Evolutionary conservation across 2,113 vertebrate genomes (phyloP).

Genomic region (Osmerus mordax): DNA sequence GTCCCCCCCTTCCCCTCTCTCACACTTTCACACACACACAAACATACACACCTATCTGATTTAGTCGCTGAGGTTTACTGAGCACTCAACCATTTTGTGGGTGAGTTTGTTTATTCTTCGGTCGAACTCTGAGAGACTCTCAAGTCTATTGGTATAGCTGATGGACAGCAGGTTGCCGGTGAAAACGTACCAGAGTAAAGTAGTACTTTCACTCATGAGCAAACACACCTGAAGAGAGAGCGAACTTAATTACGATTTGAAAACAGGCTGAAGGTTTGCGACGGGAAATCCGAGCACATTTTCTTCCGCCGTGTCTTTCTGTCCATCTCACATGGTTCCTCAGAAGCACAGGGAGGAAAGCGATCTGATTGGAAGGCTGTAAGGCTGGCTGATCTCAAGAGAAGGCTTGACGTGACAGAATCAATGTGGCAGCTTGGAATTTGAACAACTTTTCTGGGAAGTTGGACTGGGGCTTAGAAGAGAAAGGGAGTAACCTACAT

Average conservation of each 20-base stretch:
- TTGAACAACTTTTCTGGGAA: constrained; percentile 65
- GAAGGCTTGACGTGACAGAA: constrained; percentile 80
- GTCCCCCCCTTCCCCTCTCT: constrained; percentile 17
- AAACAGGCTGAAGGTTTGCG: no score
- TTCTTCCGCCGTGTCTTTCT: not conserved
- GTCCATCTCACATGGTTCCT: constrained; percentile 9
- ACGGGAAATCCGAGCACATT: no score
- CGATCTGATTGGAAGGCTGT: constrained; percentile 53
- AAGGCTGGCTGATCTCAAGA: constrained; percentile 74
- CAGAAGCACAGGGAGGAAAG: constrained; percentile 6
- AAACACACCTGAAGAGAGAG: no score
- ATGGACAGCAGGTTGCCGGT: not conserved
- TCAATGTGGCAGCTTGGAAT: constrained; percentile 80
- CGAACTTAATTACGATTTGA: no score
- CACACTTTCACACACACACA: not conserved
- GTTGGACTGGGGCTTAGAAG: not conserved
- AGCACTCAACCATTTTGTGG: constrained; percentile 23
- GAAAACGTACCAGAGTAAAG: not conserved
- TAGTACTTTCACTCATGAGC: not conserved
- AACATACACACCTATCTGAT: not conserved
- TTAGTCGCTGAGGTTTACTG: constrained; percentile 40
- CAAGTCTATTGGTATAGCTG: not conserved
- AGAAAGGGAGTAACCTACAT: not conserved
- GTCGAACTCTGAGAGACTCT: not conserved
- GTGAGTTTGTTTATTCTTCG: constrained; percentile 39